phyloP scores from a whole-genome alignment of 2,113 vertebrate genomes.

The Synodontis membranacea region DNA sequence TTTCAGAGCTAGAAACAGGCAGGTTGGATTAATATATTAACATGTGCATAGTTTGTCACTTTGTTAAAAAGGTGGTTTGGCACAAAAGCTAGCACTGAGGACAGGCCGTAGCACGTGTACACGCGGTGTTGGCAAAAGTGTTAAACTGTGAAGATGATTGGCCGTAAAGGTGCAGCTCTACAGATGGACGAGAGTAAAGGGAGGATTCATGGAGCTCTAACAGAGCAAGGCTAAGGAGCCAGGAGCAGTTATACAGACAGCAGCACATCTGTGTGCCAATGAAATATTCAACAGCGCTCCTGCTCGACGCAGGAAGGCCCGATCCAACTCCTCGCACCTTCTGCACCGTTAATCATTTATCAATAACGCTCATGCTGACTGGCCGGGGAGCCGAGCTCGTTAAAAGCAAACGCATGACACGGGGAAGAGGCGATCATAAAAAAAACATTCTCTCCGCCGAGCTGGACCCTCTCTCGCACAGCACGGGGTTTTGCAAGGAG shows the following conservation, averaged over 20 bases:
- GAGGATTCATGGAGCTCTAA: constrained; percentile 64
- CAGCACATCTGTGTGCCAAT: constrained; percentile 79
- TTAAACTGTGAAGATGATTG: not conserved
- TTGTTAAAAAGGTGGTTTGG: not conserved
- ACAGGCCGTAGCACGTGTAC: not conserved
- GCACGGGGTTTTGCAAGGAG: constrained; percentile 31
- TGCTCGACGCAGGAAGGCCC: constrained; percentile 69
- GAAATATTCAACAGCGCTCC: constrained; percentile 78
- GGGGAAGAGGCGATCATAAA: constrained; percentile 70
- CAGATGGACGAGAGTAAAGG: constrained; percentile 48
- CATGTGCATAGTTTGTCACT: not conserved
- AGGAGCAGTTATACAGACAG: constrained; percentile 74
- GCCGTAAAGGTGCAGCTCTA: constrained; percentile 23
- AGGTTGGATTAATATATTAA: not conserved
- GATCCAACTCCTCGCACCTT: constrained; percentile 72
- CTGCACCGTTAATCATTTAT: constrained; percentile 79
- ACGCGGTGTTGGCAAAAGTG: not conserved
- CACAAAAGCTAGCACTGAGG: not conserved
- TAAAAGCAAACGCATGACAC: constrained; percentile 69
- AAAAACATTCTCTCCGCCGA: constrained; percentile 72
- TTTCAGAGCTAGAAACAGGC: not conserved
- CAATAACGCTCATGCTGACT: constrained; percentile 72
- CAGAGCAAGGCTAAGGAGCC: constrained; percentile 66
- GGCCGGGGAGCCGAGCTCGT: constrained; percentile 66
- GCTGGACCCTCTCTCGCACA: constrained; percentile 37